These are phyloP conservation scores for Metopolophium dirhodum DNA, from an alignment of 1,140 invertebrate genomes.

Conservation along the genomic window DNA sequence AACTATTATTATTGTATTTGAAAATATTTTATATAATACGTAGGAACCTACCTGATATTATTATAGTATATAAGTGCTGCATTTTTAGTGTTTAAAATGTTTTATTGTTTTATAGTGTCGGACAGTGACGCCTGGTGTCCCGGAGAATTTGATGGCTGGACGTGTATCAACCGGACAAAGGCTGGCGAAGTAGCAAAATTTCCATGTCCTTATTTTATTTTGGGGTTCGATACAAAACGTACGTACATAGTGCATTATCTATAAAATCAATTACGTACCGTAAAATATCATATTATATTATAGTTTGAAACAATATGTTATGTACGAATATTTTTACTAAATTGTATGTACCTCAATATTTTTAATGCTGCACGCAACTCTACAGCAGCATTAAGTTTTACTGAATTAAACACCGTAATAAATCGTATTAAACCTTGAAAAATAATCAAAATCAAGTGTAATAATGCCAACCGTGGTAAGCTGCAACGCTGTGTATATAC, in stretches of 20 bases:
- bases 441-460: not conserved
- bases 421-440: not conserved
- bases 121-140: conserved; percentile 61
- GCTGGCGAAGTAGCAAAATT: conserved; percentile 65
- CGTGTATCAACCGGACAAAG: conserved; percentile 66
- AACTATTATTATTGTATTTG: not conserved
- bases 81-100: not conserved
- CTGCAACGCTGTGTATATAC: not conserved
- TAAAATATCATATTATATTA: not conserved
- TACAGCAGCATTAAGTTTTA: not conserved
- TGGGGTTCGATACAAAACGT: conserved; percentile 61
- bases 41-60: not conserved
- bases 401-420: not conserved
- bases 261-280: not conserved
- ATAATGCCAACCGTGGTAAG: not conserved
- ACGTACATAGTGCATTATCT: conserved; percentile 49
- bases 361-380: not conserved
- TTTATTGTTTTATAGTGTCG: conserved; percentile 41
- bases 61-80: not conserved
- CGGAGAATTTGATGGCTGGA: conserved; percentile 67
- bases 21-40: not conserved
- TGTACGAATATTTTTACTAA: not conserved
- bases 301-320: not conserved
- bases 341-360: not conserved
- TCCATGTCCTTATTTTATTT: conserved; percentile 64